These are phyloP conservation scores for Mythimna ferrago DNA, from an alignment of 2,888 invertebrate species.

Conservation along the genomic window DNA sequence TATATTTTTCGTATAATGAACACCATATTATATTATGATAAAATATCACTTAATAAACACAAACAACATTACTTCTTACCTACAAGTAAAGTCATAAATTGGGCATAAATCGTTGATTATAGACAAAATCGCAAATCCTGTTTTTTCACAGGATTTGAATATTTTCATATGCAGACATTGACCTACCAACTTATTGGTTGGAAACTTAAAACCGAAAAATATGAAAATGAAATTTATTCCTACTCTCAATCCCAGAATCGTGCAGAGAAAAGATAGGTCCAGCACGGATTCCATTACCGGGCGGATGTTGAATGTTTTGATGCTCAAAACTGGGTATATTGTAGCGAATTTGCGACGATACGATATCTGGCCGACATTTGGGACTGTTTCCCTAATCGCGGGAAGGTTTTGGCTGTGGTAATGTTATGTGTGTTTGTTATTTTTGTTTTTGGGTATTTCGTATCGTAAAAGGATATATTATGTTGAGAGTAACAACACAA, in stretches of 20 bases:
- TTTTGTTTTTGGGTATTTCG: constrained; percentile 1
- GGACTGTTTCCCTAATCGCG: constrained; percentile 60
- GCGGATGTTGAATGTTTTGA: constrained; percentile 59
- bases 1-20: too few species aligned
- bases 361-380: constrained; percentile 63
- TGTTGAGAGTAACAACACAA: not conserved
- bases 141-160: too few species aligned
- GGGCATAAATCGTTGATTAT: too few species aligned
- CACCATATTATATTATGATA: too few species aligned
- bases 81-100: too few species aligned
- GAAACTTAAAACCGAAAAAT: constrained; percentile 20
- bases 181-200: not conserved
- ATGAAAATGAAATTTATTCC: constrained; percentile 11
- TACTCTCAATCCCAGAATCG: constrained; percentile 21
- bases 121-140: not conserved
- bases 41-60: too few species aligned
- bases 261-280: constrained; percentile 46
- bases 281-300: constrained; percentile 62
- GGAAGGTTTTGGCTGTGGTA: constrained; percentile 46
- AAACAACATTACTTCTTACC: too few species aligned
- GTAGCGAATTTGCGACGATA: constrained; percentile 59
- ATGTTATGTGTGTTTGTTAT: constrained; percentile 7
- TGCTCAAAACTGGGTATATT: constrained; percentile 53
- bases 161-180: not conserved
- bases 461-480: not conserved